A percentile compares a stretch with the other conserved stretches of the same genome.
Conservation (phyloP, 1,140 invertebrate species). For the Drosophila auraria region DNA sequence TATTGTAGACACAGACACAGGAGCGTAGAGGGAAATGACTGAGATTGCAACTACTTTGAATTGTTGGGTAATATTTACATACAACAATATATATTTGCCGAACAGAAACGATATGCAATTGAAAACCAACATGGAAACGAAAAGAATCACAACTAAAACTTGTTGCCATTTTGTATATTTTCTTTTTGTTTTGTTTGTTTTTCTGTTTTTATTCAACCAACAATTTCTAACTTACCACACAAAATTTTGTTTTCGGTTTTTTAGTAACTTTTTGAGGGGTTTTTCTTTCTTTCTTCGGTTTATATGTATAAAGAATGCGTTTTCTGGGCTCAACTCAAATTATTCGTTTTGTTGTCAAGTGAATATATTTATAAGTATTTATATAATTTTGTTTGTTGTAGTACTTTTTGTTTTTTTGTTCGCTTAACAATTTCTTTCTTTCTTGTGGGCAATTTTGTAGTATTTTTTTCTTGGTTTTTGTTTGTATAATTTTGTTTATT, state of each 20-base stretch:
- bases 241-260: slow-evolving; percentile 82
- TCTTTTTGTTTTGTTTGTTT: slow-evolving; percentile 29
- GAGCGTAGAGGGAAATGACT: slow-evolving; percentile 42
- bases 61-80: slow-evolving; percentile 48
- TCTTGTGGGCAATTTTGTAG: slow-evolving; percentile 70
- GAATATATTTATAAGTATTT: slow-evolving; percentile 77
- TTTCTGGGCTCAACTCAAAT: slow-evolving; percentile 54
- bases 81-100: slow-evolving; percentile 51
- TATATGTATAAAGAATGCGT: slow-evolving; percentile 70
- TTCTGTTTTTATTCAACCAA: slow-evolving; percentile 73
- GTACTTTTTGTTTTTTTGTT: slow-evolving; percentile 55
- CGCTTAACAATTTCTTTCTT: slow-evolving; percentile 67
- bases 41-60: slow-evolving; percentile 60
- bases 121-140: slow-evolving; percentile 69
- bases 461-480: slow-evolving; percentile 54
- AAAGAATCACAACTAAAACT: slow-evolving; percentile 54
- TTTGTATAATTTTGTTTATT: slow-evolving; percentile 67
- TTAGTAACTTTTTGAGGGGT: slow-evolving; percentile 60
- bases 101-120: slow-evolving; percentile 72
- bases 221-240: slow-evolving; percentile 85
- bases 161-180: slow-evolving; percentile 48
- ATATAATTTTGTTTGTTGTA: slow-evolving; percentile 74
- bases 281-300: slow-evolving; percentile 59
- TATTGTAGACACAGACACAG: slow-evolving; percentile 42
- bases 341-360: slow-evolving; percentile 68